Evolutionary conservation across 2,797 vertebrate genomes (phyloP).

Genomic region (Threskiornis aethiopicus): DNA sequence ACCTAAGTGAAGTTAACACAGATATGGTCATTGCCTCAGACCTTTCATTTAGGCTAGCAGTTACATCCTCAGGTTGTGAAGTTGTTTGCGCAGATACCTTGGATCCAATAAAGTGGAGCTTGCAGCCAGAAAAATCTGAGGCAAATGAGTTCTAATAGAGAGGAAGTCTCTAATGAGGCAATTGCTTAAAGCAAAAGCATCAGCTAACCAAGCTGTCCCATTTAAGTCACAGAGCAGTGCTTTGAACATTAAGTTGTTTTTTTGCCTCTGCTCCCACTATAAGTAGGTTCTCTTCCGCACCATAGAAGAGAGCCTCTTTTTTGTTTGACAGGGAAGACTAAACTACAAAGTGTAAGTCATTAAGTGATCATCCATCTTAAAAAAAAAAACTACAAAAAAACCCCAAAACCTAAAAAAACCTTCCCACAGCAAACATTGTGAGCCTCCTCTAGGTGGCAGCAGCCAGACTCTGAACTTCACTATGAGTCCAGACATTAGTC

Average conservation of each 20-base stretch:
- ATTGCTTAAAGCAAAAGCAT: not conserved
- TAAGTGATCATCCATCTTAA: not conserved
- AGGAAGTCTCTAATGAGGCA: not conserved
- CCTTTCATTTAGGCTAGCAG: not conserved
- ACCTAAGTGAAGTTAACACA: not conserved
- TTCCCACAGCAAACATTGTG: not conserved
- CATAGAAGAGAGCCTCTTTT: not conserved
- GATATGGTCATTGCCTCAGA: not conserved
- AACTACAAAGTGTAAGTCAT: not conserved
- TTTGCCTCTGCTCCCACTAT: not conserved
- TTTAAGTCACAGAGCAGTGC: not conserved
- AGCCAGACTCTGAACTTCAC: not conserved
- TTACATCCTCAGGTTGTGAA: not conserved
- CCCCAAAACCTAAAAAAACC: no score
- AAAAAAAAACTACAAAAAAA: not conserved
- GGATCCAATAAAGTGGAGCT: not conserved
- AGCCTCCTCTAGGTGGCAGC: constrained; percentile 24
- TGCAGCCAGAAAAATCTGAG: not conserved
- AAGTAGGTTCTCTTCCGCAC: not conserved
- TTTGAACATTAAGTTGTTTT: not conserved
- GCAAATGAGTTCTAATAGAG: not conserved
- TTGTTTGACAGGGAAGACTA: not conserved
- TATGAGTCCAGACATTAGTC: not conserved
- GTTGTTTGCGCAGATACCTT: not conserved
- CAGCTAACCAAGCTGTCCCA: not conserved